These are phyloP conservation scores for Syngnathus typhle DNA, from an alignment of 2,113 vertebrate genomes.

Conservation along the genomic window DNA sequence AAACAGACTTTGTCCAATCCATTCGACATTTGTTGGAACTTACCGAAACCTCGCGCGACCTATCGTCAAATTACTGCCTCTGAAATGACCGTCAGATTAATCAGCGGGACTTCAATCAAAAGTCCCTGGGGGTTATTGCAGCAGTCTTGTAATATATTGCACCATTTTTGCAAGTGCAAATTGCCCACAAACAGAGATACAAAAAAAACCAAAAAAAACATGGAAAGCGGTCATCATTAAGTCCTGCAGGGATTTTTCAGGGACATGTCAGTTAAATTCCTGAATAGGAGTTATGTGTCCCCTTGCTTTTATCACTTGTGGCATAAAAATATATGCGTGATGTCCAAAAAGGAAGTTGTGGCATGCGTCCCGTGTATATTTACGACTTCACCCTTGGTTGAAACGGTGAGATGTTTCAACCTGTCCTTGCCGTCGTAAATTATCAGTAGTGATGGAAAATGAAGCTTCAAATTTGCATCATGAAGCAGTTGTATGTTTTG, in stretches of 20 bases:
- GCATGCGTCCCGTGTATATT: conserved; percentile 12
- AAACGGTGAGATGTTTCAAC: conserved; percentile 10
- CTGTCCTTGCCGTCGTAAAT: not conserved
- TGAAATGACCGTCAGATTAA: not conserved
- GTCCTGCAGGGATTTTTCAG: conserved; percentile 25
- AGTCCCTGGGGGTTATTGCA: not conserved
- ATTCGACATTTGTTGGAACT: not conserved
- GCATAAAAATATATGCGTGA: not conserved
- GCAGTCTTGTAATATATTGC: not conserved
- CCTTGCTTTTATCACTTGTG: conserved; percentile 21
- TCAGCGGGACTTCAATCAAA: not conserved
- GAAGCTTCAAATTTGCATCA: too few species aligned
- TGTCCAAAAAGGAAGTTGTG: not conserved
- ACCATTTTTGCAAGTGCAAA: not conserved
- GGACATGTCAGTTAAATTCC: conserved; percentile 26
- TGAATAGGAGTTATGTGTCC: conserved; percentile 15
- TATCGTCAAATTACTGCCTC: not conserved
- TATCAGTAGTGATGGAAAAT: not conserved
- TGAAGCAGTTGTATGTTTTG: too few species aligned
- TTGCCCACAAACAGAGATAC: conserved; percentile 28
- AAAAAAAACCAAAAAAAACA: conserved; percentile 37
- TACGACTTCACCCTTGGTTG: conserved; percentile 14
- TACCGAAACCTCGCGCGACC: not conserved
- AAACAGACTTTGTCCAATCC: conserved; percentile 16
- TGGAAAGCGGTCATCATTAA: conserved; percentile 19